Percentiles rank a stretch among this genome's conserved stretches.
Evolutionary conservation across 2,797 vertebrate genomes (phyloP).

Genomic region (Poecile montanus): DNA sequence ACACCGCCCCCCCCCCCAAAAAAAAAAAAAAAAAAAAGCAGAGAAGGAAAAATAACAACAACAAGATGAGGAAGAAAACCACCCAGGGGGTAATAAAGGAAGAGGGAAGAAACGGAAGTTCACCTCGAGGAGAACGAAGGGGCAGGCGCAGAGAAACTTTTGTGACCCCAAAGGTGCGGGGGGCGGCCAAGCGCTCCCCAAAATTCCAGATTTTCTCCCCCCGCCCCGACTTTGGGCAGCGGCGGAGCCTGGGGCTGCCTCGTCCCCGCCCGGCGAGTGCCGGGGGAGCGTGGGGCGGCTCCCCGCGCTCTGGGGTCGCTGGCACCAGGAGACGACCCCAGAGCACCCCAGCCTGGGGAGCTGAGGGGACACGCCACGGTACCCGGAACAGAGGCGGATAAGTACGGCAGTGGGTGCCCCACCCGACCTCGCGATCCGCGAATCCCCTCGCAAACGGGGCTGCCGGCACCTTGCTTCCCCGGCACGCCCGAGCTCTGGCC

Average conservation of each 20-base stretch:
- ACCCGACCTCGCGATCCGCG: not conserved
- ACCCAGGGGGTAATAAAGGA: not conserved
- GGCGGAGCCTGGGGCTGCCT: not conserved
- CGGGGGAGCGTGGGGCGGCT: not conserved
- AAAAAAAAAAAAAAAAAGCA: accelerated
- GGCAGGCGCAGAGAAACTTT: not conserved
- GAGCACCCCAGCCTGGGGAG: not conserved
- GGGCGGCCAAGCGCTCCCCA: not conserved
- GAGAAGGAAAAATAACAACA: accelerated
- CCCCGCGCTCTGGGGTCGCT: not conserved
- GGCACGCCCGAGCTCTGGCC: too few species aligned
- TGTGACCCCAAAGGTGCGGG: too few species aligned
- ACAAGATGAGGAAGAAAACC: not conserved
- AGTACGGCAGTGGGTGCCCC: not conserved
- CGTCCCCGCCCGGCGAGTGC: not conserved
- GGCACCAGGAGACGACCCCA: not conserved
- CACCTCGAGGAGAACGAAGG: not conserved
- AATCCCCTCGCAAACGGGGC: not conserved
- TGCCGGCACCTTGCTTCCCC: not conserved
- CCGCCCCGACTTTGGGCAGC: not conserved
- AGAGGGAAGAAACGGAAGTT: not conserved
- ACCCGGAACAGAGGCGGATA: not conserved
- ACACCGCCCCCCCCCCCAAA: too few species aligned
- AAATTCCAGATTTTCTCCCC: too few species aligned
- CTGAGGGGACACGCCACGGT: not conserved